Conservation (phyloP, 2,113 vertebrate genomes). For the Oriolus oriolus region DNA sequence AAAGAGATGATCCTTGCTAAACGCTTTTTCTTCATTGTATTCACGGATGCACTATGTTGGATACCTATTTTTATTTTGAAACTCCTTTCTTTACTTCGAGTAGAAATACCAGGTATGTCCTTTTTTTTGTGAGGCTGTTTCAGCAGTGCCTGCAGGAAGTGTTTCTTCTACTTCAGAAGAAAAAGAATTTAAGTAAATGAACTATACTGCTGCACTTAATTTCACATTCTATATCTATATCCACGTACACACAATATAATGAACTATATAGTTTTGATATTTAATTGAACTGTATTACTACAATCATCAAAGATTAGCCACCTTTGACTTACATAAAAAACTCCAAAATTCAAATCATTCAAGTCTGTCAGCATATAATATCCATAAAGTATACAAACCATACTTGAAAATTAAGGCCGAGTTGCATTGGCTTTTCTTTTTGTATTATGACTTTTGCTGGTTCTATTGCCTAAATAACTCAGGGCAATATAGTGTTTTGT, state of each 20-base stretch:
- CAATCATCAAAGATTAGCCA: background rate
- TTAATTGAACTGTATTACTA: background rate
- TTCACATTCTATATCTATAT: background rate
- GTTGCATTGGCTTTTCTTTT: background rate
- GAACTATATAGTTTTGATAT: background rate
- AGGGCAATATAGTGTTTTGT: background rate
- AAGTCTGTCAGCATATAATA: background rate
- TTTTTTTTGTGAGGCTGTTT: background rate
- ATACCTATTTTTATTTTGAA: slow-evolving; percentile 97
- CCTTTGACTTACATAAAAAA: background rate
- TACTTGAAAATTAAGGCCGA: background rate
- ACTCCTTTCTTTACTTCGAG: slow-evolving; percentile 89
- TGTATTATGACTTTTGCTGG: background rate
- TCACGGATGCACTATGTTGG: slow-evolving; percentile 96
- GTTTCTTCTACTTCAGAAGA: background rate
- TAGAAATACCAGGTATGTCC: slow-evolving; percentile 91
- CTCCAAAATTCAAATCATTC: background rate
- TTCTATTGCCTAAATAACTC: background rate
- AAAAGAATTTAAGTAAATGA: background rate
- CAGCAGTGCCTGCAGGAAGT: background rate
- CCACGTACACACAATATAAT: background rate
- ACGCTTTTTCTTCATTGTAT: slow-evolving; percentile 96
- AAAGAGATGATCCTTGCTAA: slow-evolving; percentile 94
- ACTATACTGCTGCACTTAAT: background rate
- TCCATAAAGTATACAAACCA: background rate